These are phyloP conservation scores for Pipistrellus pipistrellus DNA, from an alignment of 2,797 vertebrate species.

Conservation along the genomic window DNA sequence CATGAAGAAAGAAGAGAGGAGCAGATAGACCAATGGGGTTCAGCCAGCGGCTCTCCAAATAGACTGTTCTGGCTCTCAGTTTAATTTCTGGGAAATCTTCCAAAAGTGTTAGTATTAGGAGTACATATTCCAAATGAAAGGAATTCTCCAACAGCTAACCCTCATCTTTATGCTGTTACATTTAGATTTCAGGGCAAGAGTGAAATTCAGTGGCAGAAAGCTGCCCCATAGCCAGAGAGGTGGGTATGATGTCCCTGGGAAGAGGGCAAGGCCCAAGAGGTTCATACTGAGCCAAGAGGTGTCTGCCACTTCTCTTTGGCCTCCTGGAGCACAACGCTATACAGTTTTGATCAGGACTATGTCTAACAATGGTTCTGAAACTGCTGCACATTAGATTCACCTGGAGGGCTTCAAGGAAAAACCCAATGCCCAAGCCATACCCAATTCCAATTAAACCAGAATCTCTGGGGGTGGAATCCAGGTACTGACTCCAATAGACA, in stretches of 20 bases:
- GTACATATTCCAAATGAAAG: slow-evolving; percentile 34
- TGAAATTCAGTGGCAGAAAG: slow-evolving; percentile 30
- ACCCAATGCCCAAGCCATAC: neutral
- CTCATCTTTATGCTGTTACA: slow-evolving; percentile 12
- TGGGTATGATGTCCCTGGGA: neutral
- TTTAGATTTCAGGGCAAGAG: slow-evolving; percentile 48
- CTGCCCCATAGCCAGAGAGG: neutral
- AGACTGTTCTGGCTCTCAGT: slow-evolving; percentile 45
- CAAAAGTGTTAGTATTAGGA: slow-evolving; percentile 38
- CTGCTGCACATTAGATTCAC: neutral
- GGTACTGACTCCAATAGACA: neutral
- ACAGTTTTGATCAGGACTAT: neutral
- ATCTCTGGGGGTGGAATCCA: neutral
- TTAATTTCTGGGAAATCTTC: slow-evolving; percentile 64
- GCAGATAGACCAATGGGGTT: neutral
- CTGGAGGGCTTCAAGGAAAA: slow-evolving; percentile 51
- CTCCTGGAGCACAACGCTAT: neutral
- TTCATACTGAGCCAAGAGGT: neutral
- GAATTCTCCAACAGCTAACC: neutral
- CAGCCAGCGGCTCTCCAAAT: slow-evolving; percentile 23
- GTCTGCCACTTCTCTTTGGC: neutral
- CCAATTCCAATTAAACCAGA: slow-evolving; percentile 46
- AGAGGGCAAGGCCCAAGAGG: neutral
- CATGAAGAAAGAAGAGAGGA: slow-evolving; percentile 5
- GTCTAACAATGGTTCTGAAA: slow-evolving; percentile 37